A percentile compares a stretch with the other conserved stretches of the same genome.
Evolutionary conservation across 37 sponge, comb jelly and placozoan genomes (phyloP).

Genomic region (Petrosia ficiformis): DNA sequence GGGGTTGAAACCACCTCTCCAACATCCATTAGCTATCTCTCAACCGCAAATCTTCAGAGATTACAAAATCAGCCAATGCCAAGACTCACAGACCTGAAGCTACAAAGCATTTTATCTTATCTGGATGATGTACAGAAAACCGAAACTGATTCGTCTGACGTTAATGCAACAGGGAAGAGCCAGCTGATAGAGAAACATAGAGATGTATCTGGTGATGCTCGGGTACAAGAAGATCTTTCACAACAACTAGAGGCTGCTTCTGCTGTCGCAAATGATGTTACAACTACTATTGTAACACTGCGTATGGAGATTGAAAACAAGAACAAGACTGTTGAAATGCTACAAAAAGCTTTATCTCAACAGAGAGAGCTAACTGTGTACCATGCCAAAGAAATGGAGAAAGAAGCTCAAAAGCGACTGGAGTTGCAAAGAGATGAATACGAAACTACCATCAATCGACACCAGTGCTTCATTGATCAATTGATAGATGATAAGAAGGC

Average conservation of each 20-base stretch:
- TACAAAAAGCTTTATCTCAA: constrained; percentile 78
- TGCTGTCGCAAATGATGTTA: constrained; percentile 72
- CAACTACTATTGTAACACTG: constrained; percentile 66
- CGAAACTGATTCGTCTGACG: constrained; percentile 9
- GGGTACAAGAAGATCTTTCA: neutral
- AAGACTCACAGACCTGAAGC: neutral
- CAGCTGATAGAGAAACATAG: neutral
- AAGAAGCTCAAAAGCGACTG: constrained; percentile 77
- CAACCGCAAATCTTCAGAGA: constrained; percentile 15
- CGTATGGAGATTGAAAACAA: constrained; percentile 83
- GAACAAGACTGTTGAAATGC: constrained; percentile 83
- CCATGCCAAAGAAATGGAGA: constrained; percentile 85
- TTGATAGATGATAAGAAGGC: constrained; percentile 91
- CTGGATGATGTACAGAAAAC: constrained; percentile 71
- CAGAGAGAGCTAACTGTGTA: constrained; percentile 83
- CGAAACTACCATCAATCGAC: constrained; percentile 82
- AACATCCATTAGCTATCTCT: constrained; percentile 11
- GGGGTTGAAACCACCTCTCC: neutral
- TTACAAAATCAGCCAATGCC: neutral
- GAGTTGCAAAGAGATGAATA: constrained; percentile 81
- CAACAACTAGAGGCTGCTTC: constrained; percentile 53
- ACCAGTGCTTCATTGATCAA: constrained; percentile 92
- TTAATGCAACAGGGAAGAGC: neutral
- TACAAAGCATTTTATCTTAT: constrained; percentile 55
- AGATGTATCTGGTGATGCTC: neutral